Percentiles rank a stretch among this genome's conserved stretches.
phyloP scores from a whole-genome alignment of 2,888 invertebrate species.

The Andrena trimmerana region DNA sequence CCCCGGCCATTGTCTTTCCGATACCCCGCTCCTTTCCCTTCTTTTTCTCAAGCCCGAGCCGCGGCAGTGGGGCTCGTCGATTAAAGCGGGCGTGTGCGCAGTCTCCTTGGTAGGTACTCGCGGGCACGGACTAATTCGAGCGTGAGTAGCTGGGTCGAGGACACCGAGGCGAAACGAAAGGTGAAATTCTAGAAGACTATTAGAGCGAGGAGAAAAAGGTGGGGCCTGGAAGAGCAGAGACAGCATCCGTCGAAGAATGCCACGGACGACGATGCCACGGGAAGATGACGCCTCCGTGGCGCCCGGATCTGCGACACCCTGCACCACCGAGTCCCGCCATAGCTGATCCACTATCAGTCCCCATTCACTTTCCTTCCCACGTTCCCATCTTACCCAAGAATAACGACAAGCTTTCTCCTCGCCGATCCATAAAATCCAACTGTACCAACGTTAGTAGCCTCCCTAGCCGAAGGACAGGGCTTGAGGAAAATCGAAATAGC shows the following conservation, averaged over 20 bases:
- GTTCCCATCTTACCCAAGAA: background rate
- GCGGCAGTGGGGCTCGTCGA: constrained; percentile 4
- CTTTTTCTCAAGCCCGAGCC: constrained; percentile 7
- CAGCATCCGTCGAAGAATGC: constrained; percentile 41
- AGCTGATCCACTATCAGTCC: constrained; percentile 49
- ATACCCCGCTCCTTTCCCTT: background rate
- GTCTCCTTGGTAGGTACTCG: constrained; percentile 24
- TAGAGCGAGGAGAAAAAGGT: constrained; percentile 41
- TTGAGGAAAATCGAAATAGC: background rate
- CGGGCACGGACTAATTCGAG: constrained; percentile 54
- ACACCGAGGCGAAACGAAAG: constrained; percentile 70
- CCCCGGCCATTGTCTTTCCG: constrained; percentile 33
- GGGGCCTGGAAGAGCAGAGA: constrained; percentile 35
- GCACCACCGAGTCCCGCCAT: constrained; percentile 66
- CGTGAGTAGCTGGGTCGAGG: constrained; percentile 57
- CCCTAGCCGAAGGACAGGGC: background rate
- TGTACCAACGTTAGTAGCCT: background rate
- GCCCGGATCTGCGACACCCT: constrained; percentile 72
- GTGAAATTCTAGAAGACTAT: constrained; percentile 73
- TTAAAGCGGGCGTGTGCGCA: constrained; percentile 6
- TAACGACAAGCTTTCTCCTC: constrained; percentile 15
- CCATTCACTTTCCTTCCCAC: background rate
- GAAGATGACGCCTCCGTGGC: constrained; percentile 83
- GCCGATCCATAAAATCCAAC: background rate
- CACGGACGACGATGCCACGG: constrained; percentile 79